Evolutionary conservation across 2,888 invertebrate genomes (phyloP), one percentile per base, ranked within the genome.

Genomic region (Drosophila hamatofila): DNA sequence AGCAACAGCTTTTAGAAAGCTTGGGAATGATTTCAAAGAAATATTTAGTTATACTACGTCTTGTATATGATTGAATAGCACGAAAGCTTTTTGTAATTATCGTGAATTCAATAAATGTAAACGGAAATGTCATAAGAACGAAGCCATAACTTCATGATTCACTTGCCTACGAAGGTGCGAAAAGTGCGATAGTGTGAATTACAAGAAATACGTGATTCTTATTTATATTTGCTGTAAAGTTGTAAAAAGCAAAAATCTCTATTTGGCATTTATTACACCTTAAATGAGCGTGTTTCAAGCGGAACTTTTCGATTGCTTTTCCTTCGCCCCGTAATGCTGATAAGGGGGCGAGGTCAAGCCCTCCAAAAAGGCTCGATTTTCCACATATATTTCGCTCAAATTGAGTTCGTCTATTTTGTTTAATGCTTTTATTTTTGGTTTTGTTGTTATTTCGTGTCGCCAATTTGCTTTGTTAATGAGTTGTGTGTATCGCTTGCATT

Each of bases 401-500:
- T 25, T 37, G 21, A 37, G 37, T 54, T 44, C 7, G 33, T 11
- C 35, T n/a, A 30, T 27, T 52, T 25, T 2, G 6, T 49, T 37
- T 6, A 7, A 6, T 5, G 9, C 5, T 12, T 55, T 27, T 41
- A 1, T 41, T 14, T 14, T 35, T n/a, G 39, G n/a, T 72, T 14
- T 35, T 25, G 42, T n/a, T 63, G 48, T 46, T 41, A 14, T 25
- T 42, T 12, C 58, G 54, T 64, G 55, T 63, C 51, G 71, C 46
- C 42, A 71, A 64, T 78, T 78, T 67, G 78, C 60, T 58, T 72
- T 78, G 81, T 61, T 68, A 78, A 78, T 75, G 75, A 59, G 75
- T 48, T 66, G 25, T 18, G 44, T 48, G 27, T 30, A 30, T 51
- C 21, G 48, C 44, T 51, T 46, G 33, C 46, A 58, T 42, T 75